Percentiles rank a stretch among this genome's conserved stretches.
Evolutionary conservation across 2,113 vertebrate genomes (phyloP).

Genomic region (Oreochromis tanganicae): DNA sequence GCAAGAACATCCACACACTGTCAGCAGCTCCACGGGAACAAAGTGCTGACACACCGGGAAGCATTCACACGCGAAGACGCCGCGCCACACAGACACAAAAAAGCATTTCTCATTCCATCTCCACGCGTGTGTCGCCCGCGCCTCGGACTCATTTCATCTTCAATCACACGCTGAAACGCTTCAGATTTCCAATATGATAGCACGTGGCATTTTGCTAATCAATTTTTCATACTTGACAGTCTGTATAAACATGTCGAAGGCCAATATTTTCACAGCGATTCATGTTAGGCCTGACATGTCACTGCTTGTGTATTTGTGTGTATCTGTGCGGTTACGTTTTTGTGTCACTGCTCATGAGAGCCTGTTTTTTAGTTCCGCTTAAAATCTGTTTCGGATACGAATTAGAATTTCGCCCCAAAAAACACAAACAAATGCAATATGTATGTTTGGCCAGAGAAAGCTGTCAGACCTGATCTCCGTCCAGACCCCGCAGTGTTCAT

Average conservation of each 20-base stretch:
- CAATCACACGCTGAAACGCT: not conserved
- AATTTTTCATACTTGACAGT: conserved; percentile 32
- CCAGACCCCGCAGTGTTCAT: not conserved
- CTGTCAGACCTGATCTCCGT: conserved; percentile 32
- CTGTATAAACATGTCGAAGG: not conserved
- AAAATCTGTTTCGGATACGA: not conserved
- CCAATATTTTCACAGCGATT: not conserved
- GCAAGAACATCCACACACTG: conserved; percentile 43
- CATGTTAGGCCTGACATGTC: not conserved
- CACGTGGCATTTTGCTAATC: conserved; percentile 9
- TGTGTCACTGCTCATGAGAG: not conserved
- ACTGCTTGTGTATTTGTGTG: not conserved
- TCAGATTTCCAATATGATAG: conserved; percentile 18
- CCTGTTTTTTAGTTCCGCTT: not conserved
- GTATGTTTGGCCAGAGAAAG: conserved; percentile 6
- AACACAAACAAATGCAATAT: conserved; percentile 6
- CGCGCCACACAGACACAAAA: not conserved
- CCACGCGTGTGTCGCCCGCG: not conserved
- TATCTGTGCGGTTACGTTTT: not conserved
- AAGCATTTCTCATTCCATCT: not conserved
- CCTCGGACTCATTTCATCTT: not conserved
- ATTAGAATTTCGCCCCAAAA: not conserved
- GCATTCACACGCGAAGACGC: not conserved
- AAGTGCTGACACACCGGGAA: not conserved
- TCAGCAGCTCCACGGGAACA: conserved; percentile 40